These are phyloP conservation scores for Pithys albifrons DNA, from an alignment of 2,113 vertebrate genomes.

Conservation along the genomic window DNA sequence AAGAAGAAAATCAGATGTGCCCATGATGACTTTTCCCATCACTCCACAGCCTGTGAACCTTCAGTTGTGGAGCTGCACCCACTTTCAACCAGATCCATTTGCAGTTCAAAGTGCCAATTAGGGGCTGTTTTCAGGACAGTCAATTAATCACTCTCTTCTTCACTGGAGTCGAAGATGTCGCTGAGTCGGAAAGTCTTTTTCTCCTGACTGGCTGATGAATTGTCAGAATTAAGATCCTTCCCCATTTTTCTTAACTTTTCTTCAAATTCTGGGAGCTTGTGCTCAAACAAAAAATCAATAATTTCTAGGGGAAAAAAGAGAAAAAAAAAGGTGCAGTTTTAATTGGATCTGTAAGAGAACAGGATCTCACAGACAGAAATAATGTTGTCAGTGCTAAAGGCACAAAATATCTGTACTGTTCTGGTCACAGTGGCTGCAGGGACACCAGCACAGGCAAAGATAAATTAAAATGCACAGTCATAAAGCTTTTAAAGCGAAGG, in stretches of 20 bases:
- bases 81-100: background rate
- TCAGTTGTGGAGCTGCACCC: background rate
- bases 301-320: slow-evolving; percentile 60
- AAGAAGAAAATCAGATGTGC: background rate
- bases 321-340: background rate
- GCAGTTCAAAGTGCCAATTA: background rate
- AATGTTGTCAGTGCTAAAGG: background rate
- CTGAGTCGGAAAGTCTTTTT: slow-evolving; percentile 44
- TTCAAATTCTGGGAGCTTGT: slow-evolving; percentile 69
- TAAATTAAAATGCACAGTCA: background rate
- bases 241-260: slow-evolving; percentile 10
- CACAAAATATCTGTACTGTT: background rate
- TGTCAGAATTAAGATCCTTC: fast-evolving
- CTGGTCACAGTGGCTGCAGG: background rate
- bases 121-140: background rate
- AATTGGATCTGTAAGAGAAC: background rate
- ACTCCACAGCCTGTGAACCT: background rate
- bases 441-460: background rate
- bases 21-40: background rate
- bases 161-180: slow-evolving; percentile 69
- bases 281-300: slow-evolving; percentile 67
- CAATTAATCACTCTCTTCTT: slow-evolving; percentile 5
- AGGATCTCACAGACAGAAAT: background rate
- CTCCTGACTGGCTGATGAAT: background rate
- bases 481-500: background rate